Evolutionary conservation across 2,888 invertebrate species (phyloP).

Genomic region (Schizotus pectinicornis): DNA sequence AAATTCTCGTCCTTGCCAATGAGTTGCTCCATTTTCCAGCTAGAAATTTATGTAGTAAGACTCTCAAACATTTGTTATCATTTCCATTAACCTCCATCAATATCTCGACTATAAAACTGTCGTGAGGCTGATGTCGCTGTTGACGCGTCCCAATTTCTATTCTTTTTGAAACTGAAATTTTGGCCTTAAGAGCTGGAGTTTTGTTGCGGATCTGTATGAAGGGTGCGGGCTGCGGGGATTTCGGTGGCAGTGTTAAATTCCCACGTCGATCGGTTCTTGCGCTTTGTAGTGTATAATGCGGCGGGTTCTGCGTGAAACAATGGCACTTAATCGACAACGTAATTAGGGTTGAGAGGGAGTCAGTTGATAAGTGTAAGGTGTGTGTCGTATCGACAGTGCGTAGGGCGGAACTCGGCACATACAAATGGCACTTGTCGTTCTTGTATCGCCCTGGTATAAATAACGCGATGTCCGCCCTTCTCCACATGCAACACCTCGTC

Average conservation of each 20-base stretch:
- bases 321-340: slow-evolving; percentile 6
- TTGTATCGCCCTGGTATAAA: slow-evolving; percentile 33
- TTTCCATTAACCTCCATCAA: no score
- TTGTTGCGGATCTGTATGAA: no score
- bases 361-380: slow-evolving; percentile 16
- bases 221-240: neutral
- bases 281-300: neutral
- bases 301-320: slow-evolving; percentile 9
- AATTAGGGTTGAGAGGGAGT: slow-evolving; percentile 7
- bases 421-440: slow-evolving; percentile 33
- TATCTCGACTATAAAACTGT: no score
- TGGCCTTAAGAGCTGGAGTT: no score
- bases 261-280: neutral
- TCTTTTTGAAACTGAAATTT: no score
- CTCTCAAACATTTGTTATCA: no score
- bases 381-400: slow-evolving; percentile 19
- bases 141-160: no score
- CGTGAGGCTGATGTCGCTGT: no score
- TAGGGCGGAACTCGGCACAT: slow-evolving; percentile 26
- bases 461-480: slow-evolving; percentile 24
- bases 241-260: neutral
- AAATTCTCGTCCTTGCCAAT: no score
- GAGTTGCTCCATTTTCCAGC: no score
- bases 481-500: slow-evolving; percentile 31
- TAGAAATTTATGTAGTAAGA: no score